Conservation (phyloP, 2,797 vertebrate genomes). For the Hippocampus kuda region DNA sequence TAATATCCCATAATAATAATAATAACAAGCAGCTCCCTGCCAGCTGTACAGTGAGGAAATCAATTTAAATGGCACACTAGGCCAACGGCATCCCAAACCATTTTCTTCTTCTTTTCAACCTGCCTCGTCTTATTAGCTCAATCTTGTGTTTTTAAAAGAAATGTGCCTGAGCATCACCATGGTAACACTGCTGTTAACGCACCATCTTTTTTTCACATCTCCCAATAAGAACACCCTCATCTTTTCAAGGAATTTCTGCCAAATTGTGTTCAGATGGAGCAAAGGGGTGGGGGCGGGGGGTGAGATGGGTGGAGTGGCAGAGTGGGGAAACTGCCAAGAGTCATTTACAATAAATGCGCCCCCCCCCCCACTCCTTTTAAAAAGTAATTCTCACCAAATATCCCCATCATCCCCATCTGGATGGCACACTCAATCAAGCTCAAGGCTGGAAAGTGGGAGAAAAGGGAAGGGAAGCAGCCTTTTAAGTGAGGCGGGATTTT, state of each 20-base stretch:
- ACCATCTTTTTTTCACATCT: conserved; percentile 30
- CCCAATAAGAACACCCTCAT: not conserved
- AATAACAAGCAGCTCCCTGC: conserved; percentile 10
- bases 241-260: conserved; percentile 37
- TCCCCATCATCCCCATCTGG: conserved; percentile 36
- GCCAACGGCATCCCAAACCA: conserved; percentile 3
- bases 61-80: conserved; percentile 45
- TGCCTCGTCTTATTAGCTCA: conserved; percentile 34
- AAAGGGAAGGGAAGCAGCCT: conserved; percentile 37
- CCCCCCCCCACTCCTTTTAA: conserved; percentile 45
- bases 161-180: conserved; percentile 41
- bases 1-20: conserved; percentile 25
- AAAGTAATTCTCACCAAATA: conserved; percentile 53
- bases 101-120: not conserved
- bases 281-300: conserved; percentile 18
- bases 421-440: conserved; percentile 59
- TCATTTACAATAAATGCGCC: conserved; percentile 59
- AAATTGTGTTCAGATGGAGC: conserved; percentile 69
- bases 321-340: conserved; percentile 56
- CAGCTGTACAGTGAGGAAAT: conserved; percentile 49
- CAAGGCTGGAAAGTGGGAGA: conserved; percentile 47
- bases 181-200: conserved; percentile 50
- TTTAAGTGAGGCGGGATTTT: conserved; percentile 45
- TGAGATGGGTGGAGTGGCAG: conserved; percentile 7
- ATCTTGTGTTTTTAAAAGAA: conserved; percentile 32